Conservation (phyloP, 2,888 invertebrate species). For the Onchidella celtica region DNA sequence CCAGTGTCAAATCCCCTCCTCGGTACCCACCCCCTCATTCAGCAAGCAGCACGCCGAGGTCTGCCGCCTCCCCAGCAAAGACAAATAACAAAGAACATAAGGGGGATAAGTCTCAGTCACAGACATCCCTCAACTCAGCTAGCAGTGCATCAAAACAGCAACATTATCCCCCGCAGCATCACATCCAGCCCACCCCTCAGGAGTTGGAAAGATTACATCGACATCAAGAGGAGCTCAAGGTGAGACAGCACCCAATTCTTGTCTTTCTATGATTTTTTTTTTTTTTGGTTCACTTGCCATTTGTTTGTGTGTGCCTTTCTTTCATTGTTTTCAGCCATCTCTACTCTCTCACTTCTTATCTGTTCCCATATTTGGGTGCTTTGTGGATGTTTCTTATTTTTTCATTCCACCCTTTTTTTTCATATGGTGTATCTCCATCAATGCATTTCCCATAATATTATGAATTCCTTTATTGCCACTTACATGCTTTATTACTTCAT, state of each 20-base stretch:
- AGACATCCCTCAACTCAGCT: constrained; percentile 31
- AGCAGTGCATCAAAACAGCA: constrained; percentile 15
- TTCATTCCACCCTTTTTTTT: too few species aligned
- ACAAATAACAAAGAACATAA: neutral
- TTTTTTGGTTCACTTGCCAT: too few species aligned
- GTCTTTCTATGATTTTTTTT: too few species aligned
- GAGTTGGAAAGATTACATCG: constrained; percentile 95
- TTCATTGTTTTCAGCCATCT: too few species aligned
- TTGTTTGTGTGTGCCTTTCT: neutral
- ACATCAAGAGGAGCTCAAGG: constrained; percentile 92
- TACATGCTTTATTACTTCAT: too few species aligned
- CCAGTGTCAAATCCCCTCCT: constrained; percentile 93
- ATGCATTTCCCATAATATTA: too few species aligned
- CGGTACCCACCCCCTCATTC: constrained; percentile 83
- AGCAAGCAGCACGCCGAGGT: neutral
- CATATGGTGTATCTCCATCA: too few species aligned
- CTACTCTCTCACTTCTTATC: too few species aligned
- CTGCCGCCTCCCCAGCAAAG: constrained; percentile 27
- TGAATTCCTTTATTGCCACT: too few species aligned
- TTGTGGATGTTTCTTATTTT: too few species aligned
- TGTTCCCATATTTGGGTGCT: too few species aligned
- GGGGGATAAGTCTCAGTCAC: neutral
- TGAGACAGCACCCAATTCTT: too few species aligned
- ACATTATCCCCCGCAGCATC: constrained; percentile 21
- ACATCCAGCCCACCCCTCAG: constrained; percentile 82